phyloP scores from a whole-genome alignment of 2,888 invertebrate species.

The Aphodius sticticus region DNA sequence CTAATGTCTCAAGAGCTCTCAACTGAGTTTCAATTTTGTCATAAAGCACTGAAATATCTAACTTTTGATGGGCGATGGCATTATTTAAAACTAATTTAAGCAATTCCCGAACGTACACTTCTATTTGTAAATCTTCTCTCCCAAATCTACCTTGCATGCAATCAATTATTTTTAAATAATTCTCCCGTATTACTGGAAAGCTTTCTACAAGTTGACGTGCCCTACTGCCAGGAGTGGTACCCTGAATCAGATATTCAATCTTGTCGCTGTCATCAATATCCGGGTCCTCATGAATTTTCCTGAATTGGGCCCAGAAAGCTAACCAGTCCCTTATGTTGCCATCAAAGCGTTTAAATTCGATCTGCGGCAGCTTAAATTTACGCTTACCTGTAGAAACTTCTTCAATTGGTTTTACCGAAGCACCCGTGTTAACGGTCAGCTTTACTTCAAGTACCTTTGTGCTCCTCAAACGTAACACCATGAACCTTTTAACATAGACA shows the following conservation, averaged over 20 bases:
- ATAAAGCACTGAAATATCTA: conserved; percentile 40
- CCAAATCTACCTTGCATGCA: neutral
- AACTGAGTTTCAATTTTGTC: conserved; percentile 47
- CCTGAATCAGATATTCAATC: conserved; percentile 33
- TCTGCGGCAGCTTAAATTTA: conserved; percentile 13
- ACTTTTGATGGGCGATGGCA: conserved; percentile 39
- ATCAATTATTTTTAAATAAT: conserved; percentile 40
- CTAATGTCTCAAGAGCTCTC: conserved; percentile 46
- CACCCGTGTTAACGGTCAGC: too few relatives aligned
- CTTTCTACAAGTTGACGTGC: conserved; percentile 42
- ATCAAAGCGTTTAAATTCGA: conserved; percentile 33
- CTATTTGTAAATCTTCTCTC: neutral
- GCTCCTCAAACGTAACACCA: too few relatives aligned
- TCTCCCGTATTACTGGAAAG: conserved; percentile 39
- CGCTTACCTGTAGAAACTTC: neutral
- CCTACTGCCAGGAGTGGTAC: conserved; percentile 35
- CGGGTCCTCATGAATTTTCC: conserved; percentile 42
- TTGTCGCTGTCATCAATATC: conserved; percentile 28
- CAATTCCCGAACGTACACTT: too few relatives aligned
- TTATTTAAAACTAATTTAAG: conserved; percentile 13
- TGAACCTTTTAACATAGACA: too few relatives aligned
- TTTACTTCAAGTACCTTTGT: too few relatives aligned
- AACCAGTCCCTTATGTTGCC: conserved; percentile 44
- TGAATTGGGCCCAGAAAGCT: conserved; percentile 45
- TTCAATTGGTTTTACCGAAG: too few relatives aligned